phyloP scores from a whole-genome alignment of 1,140 invertebrate species.

The Hermatobates lingyangjiaoensis region DNA sequence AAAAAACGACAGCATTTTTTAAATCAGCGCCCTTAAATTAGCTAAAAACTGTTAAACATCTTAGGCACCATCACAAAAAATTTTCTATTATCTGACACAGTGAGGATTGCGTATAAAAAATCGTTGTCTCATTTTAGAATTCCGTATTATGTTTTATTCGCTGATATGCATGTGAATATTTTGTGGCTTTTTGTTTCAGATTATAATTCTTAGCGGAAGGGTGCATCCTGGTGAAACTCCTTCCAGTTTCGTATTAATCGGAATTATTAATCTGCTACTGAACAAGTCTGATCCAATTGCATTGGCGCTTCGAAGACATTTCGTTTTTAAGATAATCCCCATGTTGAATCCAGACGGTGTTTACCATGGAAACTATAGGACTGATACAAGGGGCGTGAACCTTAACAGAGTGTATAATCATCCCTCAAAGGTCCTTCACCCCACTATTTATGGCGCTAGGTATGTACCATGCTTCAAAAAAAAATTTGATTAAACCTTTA shows the following conservation, averaged over 20 bases:
- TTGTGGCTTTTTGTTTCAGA: constrained; percentile 31
- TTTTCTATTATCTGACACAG: no score
- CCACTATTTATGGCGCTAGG: constrained; percentile 60
- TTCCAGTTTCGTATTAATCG: constrained; percentile 84
- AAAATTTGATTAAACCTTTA: neutral
- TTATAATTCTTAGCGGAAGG: constrained; percentile 70
- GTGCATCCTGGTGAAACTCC: constrained; percentile 91
- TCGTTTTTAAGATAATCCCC: constrained; percentile 83
- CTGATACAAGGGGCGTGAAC: constrained; percentile 76
- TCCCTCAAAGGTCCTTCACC: constrained; percentile 54
- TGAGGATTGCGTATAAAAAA: no score
- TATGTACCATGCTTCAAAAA: constrained; percentile 8
- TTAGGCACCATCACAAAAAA: no score
- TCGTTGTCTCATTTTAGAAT: no score
- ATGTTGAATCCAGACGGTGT: constrained; percentile 89
- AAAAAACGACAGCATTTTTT: no score
- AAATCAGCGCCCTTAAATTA: no score
- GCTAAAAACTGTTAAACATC: no score
- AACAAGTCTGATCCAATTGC: constrained; percentile 53
- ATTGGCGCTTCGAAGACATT: constrained; percentile 45
- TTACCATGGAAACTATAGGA: constrained; percentile 70
- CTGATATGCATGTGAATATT: no score
- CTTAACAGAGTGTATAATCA: constrained; percentile 69
- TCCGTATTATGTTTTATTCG: no score
- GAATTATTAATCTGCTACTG: constrained; percentile 62